Evolutionary conservation across 1,140 invertebrate genomes (phyloP).

Genomic region (Lordiphosa clarofinis): DNA sequence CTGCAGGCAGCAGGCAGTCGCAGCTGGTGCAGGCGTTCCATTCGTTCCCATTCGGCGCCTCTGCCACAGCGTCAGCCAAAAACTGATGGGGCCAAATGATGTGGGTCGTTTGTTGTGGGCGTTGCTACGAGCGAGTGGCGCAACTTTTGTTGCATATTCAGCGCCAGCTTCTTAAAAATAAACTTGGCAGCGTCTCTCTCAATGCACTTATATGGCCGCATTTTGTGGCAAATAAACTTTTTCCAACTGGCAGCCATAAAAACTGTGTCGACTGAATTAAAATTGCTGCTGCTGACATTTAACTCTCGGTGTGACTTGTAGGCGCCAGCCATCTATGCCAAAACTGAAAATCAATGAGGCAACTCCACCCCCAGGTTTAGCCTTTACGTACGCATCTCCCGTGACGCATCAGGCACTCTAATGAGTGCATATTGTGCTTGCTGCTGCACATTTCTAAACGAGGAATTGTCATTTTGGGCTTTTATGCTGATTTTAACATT

Average conservation of each 20-base stretch:
- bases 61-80: slow-evolving; percentile 57
- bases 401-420: slow-evolving; percentile 14
- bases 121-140: slow-evolving; percentile 3
- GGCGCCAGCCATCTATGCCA: slow-evolving; percentile 17
- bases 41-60: slow-evolving; percentile 47
- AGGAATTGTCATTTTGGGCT: slow-evolving; percentile 16
- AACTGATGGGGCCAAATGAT: slow-evolving; percentile 60
- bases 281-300: slow-evolving; percentile 25
- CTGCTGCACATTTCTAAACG: slow-evolving; percentile 23
- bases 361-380: too few relatives aligned
- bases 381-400: too few relatives aligned
- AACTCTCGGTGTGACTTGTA: slow-evolving; percentile 38
- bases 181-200: slow-evolving; percentile 58
- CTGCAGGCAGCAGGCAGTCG: slow-evolving; percentile 1
- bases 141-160: slow-evolving; percentile 72
- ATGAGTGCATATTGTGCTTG: slow-evolving; percentile 62
- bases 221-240: slow-evolving; percentile 63
- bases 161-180: slow-evolving; percentile 33
- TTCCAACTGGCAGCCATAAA: slow-evolving; percentile 44
- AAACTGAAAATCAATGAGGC: too few relatives aligned
- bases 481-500: slow-evolving; percentile 41
- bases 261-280: slow-evolving; percentile 60
- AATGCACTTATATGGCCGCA: slow-evolving; percentile 52
- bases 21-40: slow-evolving; percentile 25
- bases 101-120: slow-evolving; percentile 50